phyloP scores from a whole-genome alignment of 1,140 invertebrate species.

The Stenopsyche tienmushanensis region DNA sequence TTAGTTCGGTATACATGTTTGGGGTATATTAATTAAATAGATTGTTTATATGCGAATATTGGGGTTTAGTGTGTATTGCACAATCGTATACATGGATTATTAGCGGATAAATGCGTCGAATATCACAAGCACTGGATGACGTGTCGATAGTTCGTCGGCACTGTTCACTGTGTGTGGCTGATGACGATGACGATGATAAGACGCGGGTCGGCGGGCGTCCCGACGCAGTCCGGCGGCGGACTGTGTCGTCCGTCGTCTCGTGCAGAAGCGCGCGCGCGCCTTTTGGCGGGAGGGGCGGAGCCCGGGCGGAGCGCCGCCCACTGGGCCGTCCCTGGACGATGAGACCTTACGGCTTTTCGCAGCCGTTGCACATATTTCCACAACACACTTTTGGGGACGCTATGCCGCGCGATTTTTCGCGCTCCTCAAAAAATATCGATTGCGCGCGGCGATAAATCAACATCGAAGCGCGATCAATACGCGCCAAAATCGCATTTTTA shows the following conservation, averaged over 20 bases:
- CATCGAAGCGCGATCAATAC: too few relatives aligned
- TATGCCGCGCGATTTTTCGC: too few relatives aligned
- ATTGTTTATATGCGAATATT: too few relatives aligned
- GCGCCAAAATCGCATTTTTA: too few relatives aligned
- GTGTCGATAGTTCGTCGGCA: background rate
- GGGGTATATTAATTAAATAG: too few relatives aligned
- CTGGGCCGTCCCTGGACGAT: conserved; percentile 7
- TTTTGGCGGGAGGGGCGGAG: conserved; percentile 25
- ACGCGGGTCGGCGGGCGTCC: conserved; percentile 20
- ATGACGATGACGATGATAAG: background rate
- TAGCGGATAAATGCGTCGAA: background rate
- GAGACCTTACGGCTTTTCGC: too few relatives aligned
- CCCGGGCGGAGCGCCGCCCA: conserved; percentile 28
- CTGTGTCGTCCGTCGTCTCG: conserved; percentile 24
- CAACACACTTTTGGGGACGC: too few relatives aligned
- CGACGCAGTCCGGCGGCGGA: conserved; percentile 32
- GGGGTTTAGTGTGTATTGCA: too few relatives aligned
- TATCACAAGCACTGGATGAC: background rate
- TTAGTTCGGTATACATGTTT: too few relatives aligned
- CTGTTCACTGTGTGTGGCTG: background rate
- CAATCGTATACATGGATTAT: conserved; percentile 37
- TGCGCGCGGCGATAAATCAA: too few relatives aligned
- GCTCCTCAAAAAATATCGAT: too few relatives aligned
- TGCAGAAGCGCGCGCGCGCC: conserved; percentile 28
- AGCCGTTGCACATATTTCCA: too few relatives aligned